Evolutionary conservation across 2,888 invertebrate species (phyloP), one percentile per base, ranked within the genome.

Genomic region (Auanema sp.): DNA sequence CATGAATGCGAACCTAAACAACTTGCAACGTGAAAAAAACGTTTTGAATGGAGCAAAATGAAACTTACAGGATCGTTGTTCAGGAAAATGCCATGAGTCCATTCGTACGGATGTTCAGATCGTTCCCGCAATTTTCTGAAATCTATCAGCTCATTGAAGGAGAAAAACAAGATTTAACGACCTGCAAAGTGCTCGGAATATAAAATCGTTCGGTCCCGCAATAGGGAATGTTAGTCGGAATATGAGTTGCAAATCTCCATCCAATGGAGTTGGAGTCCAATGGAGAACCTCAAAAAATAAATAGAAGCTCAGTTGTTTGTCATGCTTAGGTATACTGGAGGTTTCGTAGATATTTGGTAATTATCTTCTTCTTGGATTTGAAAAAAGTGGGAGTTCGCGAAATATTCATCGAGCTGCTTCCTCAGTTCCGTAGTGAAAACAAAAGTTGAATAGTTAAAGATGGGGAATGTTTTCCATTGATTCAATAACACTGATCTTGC

Each of bases 181-280:
- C 66, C 71, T 62, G 47, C 71, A 72, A 14, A 72, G 64, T 44
- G 69, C 66, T 12, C 72, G 59, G 53, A 68, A 72, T 10, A 68
- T 62, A n/a, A 61, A 44, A 8, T 69, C 68, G 53, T 72, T 69
- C 16, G 69, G 72, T 21, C 72, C 72, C 44, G 61, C 58, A 18
- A 72, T 61, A 14, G 66, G 60, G 40, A 72, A 69, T 14, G 60
- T 64, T 14, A 72, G 23, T n/a, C 69, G 72, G 23, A 65, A 64
- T 49, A 72, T 69, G 42, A 72, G 66, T 49, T 72, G 72, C n/a
- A 69, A 60, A 49, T 72, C 72, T 11, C 69, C 72, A 41, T 72
- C 72, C 25, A 72, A 55, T 14, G 72, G 72, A 42, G 68, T 67
- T 3, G 66, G 51, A 10, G 72, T 69, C 72, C 72, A 72, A 53